These are phyloP conservation scores for Penaeus indicus DNA, from an alignment of 1,140 invertebrate species.

Conservation along the genomic window DNA sequence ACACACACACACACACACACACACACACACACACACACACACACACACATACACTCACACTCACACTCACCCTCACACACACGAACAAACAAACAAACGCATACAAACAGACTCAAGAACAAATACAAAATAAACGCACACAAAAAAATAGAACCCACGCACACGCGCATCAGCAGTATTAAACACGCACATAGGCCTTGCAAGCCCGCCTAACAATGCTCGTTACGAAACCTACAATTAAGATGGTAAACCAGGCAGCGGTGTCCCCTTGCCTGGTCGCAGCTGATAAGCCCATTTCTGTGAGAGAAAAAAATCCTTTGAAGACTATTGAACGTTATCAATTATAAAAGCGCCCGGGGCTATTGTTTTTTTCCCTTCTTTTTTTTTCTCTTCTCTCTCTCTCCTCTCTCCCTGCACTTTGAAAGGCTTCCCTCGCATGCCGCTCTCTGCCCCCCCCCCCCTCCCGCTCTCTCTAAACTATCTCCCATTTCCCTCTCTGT, in stretches of 20 bases:
- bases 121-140: too few species aligned
- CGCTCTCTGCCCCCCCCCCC: neutral
- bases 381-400: neutral
- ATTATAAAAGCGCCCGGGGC: conserved; percentile 41
- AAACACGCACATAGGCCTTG: too few species aligned
- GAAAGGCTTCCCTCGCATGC: conserved; percentile 46
- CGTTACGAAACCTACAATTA: conserved; percentile 8
- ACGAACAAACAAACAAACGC: too few species aligned
- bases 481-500: too few species aligned
- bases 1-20: too few species aligned
- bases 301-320: conserved; percentile 47
- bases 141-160: too few species aligned
- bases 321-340: conserved; percentile 53
- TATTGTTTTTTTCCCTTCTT: conserved; percentile 29
- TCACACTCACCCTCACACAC: too few species aligned
- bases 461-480: neutral
- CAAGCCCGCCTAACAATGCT: conserved; percentile 6
- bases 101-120: too few species aligned
- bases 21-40: too few species aligned
- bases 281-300: neutral
- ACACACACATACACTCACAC: too few species aligned
- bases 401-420: conserved; percentile 27
- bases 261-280: neutral
- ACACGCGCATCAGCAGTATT: too few species aligned
- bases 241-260: neutral